Evolutionary conservation across 2,113 vertebrate species (phyloP).

Genomic region (Catharus fuscescens): DNA sequence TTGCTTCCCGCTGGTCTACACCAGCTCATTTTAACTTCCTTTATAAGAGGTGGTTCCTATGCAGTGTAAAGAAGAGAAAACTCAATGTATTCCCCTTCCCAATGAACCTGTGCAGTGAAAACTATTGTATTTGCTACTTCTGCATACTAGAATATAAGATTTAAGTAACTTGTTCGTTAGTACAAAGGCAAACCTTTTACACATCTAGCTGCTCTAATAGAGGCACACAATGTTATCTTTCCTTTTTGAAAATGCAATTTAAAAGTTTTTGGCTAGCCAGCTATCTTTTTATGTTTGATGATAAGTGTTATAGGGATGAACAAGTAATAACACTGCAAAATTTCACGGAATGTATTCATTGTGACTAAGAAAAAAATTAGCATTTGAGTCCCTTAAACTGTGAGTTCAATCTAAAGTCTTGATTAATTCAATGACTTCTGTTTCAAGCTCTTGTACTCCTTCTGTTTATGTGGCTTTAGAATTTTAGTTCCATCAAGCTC

Average conservation of each 20-base stretch:
- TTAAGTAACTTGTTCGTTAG: background rate
- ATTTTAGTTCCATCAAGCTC: background rate
- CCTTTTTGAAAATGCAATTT: background rate
- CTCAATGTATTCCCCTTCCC: background rate
- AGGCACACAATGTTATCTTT: background rate
- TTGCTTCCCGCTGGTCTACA: background rate
- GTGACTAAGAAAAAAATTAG: background rate
- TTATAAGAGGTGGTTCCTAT: background rate
- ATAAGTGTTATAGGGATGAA: background rate
- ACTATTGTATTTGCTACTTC: background rate
- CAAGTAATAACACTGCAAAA: background rate
- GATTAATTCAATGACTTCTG: background rate
- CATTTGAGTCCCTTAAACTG: background rate
- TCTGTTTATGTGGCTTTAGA: background rate
- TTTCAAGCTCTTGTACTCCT: background rate
- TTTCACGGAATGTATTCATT: background rate
- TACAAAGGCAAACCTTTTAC: background rate
- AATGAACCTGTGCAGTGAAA: background rate
- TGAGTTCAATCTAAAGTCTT: background rate
- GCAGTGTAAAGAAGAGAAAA: background rate
- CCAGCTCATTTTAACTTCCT: background rate
- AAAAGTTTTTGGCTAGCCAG: background rate
- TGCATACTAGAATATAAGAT: background rate
- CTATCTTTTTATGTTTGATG: background rate
- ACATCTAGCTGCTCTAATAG: background rate